Percentiles rank a stretch among this genome's conserved stretches.
phyloP scores from a whole-genome alignment of 2,113 vertebrate genomes.

The Notothenia coriiceps region DNA sequence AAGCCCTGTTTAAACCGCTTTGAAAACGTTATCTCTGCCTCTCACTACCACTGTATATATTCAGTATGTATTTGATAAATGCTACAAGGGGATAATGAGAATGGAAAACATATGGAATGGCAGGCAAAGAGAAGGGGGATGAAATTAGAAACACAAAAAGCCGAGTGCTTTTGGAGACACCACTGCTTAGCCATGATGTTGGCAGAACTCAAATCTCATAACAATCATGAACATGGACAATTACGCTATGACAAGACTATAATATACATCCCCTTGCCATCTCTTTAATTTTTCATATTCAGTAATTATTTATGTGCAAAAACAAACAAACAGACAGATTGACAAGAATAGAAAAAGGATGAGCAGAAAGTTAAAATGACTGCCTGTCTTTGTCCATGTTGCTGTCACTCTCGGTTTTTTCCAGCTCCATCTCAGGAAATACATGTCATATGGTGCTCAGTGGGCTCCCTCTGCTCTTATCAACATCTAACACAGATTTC shows the following conservation, averaged over 20 bases:
- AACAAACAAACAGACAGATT: constrained; percentile 1
- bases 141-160: constrained; percentile 24
- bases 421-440: constrained; percentile 35
- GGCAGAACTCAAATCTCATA: constrained; percentile 14
- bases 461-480: constrained; percentile 52
- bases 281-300: neutral
- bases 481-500: constrained; percentile 68
- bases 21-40: neutral
- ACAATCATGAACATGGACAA: neutral
- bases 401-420: constrained; percentile 13
- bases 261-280: neutral
- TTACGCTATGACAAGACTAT: neutral
- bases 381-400: neutral
- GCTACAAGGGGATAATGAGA: constrained; percentile 1
- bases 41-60: neutral
- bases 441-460: constrained; percentile 68
- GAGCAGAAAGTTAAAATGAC: constrained; percentile 1
- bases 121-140: constrained; percentile 1
- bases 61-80: constrained; percentile 1
- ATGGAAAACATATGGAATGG: constrained; percentile 12
- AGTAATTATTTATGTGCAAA: neutral
- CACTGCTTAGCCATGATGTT: neutral
- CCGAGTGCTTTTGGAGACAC: neutral
- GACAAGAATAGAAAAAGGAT: neutral
- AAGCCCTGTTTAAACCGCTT: constrained; percentile 2